phyloP scores from a whole-genome alignment of 2,113 vertebrate genomes.

The Orthochromis malagaraziensis region DNA sequence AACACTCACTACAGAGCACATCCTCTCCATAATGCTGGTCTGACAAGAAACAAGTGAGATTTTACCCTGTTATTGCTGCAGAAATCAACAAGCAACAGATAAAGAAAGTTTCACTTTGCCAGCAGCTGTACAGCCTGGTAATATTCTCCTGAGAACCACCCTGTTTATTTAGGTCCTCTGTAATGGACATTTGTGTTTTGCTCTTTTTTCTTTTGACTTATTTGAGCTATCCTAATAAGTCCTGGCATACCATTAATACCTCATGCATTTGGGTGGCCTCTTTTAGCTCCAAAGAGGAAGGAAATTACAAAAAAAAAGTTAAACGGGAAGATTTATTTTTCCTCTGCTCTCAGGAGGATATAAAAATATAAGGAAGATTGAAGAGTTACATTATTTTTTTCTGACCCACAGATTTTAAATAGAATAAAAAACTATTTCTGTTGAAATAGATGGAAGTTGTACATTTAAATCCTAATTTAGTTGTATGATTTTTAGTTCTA shows the following conservation, averaged over 20 bases:
- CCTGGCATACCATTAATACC: not conserved
- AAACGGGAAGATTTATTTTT: not conserved
- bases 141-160: not conserved
- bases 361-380: not conserved
- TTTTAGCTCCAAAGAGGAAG: not conserved
- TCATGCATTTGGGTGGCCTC: not conserved
- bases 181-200: not conserved
- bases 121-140: not conserved
- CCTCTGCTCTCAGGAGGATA: not conserved
- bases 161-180: not conserved
- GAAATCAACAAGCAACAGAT: not conserved
- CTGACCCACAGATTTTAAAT: not conserved
- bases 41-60: not conserved
- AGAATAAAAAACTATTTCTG: not conserved
- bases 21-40: not conserved
- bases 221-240: not conserved
- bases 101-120: not conserved
- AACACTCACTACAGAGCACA: not conserved
- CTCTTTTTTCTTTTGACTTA: not conserved
- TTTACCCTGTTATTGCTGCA: not conserved
- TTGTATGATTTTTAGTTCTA: not conserved
- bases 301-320: not conserved
- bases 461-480: not conserved
- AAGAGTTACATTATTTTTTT: not conserved
- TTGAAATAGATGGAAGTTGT: not conserved